Conservation (phyloP, 2,797 vertebrate species). For the Microcaecilia unicolor region DNA sequence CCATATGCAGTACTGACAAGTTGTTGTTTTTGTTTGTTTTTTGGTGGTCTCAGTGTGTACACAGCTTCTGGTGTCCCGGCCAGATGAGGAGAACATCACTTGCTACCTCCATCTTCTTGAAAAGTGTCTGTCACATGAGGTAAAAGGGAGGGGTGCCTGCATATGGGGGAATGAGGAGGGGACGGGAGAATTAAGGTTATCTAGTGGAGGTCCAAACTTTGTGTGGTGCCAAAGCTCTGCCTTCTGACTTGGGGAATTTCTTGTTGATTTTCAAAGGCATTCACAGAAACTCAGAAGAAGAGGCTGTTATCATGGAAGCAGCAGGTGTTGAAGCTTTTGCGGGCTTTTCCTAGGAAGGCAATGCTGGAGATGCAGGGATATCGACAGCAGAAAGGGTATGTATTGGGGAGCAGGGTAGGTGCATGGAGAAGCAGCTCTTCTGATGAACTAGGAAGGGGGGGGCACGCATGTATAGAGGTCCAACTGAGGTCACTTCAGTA, state of each 20-base stretch:
- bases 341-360: constrained; percentile 84
- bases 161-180: too few relatives aligned
- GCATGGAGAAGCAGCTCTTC: too few relatives aligned
- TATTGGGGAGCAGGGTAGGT: too few relatives aligned
- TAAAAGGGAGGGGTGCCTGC: constrained; percentile 19
- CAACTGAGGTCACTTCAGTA: too few relatives aligned
- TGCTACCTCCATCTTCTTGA: constrained; percentile 94
- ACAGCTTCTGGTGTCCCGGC: constrained; percentile 85
- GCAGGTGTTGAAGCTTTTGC: constrained; percentile 88
- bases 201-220: too few relatives aligned
- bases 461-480: too few relatives aligned
- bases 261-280: constrained; percentile 62
- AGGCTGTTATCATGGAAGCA: constrained; percentile 91
- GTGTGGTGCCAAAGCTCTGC: too few relatives aligned
- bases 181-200: too few relatives aligned
- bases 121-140: constrained; percentile 89
- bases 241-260: too few relatives aligned
- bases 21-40: background rate
- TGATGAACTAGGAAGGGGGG: background rate
- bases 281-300: constrained; percentile 90
- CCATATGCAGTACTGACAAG: background rate
- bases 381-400: constrained; percentile 82
- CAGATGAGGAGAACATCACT: constrained; percentile 91
- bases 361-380: constrained; percentile 84
- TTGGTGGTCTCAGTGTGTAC: constrained; percentile 77